Conservation (phyloP, 2,113 vertebrate genomes). For the Sclerurus mexicanus region DNA sequence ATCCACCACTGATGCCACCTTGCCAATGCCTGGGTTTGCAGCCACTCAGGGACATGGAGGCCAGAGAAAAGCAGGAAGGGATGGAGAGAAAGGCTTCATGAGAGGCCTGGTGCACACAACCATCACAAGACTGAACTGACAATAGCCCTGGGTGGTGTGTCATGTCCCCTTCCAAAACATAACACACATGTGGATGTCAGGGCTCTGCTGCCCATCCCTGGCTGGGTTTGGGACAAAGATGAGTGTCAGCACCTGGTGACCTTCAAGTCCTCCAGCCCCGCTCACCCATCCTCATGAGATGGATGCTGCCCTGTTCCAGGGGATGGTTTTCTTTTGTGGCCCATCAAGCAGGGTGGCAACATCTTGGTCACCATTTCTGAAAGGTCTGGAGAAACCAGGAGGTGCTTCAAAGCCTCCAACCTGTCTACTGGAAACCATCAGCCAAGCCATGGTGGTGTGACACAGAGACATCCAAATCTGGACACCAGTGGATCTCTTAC, state of each 20-base stretch:
- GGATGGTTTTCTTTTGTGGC: not conserved
- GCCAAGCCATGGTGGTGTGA: not conserved
- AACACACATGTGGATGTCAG: fast-evolving
- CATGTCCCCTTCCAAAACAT: not conserved
- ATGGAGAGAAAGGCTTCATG: not conserved
- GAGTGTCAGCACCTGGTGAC: not conserved
- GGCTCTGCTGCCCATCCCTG: not conserved
- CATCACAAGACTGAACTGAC: fast-evolving
- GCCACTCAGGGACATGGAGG: fast-evolving
- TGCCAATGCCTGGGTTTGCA: no score
- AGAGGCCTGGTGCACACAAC: not conserved
- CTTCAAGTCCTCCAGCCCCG: not conserved
- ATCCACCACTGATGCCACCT: not conserved
- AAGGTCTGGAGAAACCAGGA: not conserved
- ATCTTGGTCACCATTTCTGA: not conserved
- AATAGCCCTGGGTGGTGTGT: not conserved
- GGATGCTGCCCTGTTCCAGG: not conserved
- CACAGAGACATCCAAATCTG: fast-evolving
- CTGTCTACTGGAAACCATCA: not conserved
- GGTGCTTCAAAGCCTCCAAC: not conserved
- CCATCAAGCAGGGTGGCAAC: not conserved
- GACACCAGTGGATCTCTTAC: not conserved
- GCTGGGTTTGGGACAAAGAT: not conserved
- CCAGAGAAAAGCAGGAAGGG: not conserved
- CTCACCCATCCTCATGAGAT: not conserved